These are phyloP conservation scores for Microtus richardsoni DNA, from an alignment of 2,113 vertebrate genomes.

Conservation along the genomic window DNA sequence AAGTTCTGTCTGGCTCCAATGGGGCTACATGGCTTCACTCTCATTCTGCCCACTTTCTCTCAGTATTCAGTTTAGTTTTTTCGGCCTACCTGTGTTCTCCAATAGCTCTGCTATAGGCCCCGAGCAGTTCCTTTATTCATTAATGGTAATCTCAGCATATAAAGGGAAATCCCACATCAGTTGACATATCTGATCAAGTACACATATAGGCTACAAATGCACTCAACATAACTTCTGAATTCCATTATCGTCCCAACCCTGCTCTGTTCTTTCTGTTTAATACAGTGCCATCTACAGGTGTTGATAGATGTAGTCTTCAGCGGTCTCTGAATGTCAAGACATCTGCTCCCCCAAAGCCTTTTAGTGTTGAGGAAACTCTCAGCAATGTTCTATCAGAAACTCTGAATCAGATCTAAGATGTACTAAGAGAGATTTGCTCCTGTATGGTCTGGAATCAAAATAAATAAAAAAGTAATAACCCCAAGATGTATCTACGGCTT, in stretches of 20 bases:
- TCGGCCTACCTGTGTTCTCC: too few relatives aligned
- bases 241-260: background rate
- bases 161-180: too few relatives aligned
- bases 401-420: background rate
- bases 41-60: too few relatives aligned
- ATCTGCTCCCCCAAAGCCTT: background rate
- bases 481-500: rapidly evolving
- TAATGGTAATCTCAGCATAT: too few relatives aligned
- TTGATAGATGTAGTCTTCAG: background rate
- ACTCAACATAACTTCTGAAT: background rate
- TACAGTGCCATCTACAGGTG: too few relatives aligned
- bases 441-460: background rate
- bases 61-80: too few relatives aligned
- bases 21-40: too few relatives aligned
- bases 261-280: background rate
- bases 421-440: background rate
- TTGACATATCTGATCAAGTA: background rate
- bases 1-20: too few relatives aligned
- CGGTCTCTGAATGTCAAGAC: background rate
- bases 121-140: too few relatives aligned
- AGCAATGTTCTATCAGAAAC: background rate
- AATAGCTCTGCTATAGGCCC: too few relatives aligned
- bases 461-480: background rate
- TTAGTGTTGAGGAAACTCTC: background rate
- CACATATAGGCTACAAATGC: background rate